Conservation (phyloP, 1,140 invertebrate genomes). For the Wiebesia pumilae region DNA sequence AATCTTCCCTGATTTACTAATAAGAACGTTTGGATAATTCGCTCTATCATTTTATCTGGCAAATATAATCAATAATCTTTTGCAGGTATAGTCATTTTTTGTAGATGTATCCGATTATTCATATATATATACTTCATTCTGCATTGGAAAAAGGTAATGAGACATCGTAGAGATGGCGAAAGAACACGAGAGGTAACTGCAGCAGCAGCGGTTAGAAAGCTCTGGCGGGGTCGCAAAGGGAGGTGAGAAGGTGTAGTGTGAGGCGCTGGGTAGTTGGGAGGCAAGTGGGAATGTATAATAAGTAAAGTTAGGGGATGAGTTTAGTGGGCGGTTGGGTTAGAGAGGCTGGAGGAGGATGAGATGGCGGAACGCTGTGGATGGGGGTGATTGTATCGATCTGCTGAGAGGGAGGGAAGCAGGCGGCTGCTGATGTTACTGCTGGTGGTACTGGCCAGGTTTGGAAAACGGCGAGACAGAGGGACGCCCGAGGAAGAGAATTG, state of each 20-base stretch:
- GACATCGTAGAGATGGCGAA: neutral
- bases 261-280: conserved; percentile 57
- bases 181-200: neutral
- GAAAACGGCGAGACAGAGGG: conserved; percentile 21
- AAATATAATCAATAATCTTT: too few species aligned
- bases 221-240: conserved; percentile 44
- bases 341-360: conserved; percentile 54
- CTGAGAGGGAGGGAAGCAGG: conserved; percentile 69
- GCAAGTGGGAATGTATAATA: conserved; percentile 66
- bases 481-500: conserved; percentile 22
- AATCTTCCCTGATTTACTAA: too few species aligned
- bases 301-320: conserved; percentile 63
- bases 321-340: conserved; percentile 48
- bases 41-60: too few species aligned
- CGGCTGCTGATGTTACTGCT: conserved; percentile 54
- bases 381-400: conserved; percentile 74
- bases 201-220: conserved; percentile 49
- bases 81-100: too few species aligned
- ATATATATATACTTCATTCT: neutral
- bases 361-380: conserved; percentile 62
- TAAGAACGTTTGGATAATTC: too few species aligned
- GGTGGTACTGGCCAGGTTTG: conserved; percentile 10
- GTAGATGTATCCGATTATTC: too few species aligned
- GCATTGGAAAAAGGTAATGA: conserved; percentile 32
- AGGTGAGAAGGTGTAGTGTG: neutral